A percentile compares a stretch with the other conserved stretches of the same genome.
These are phyloP conservation scores for Lophius americanus DNA, from an alignment of 2,797 vertebrate genomes.

Conservation along the genomic window DNA sequence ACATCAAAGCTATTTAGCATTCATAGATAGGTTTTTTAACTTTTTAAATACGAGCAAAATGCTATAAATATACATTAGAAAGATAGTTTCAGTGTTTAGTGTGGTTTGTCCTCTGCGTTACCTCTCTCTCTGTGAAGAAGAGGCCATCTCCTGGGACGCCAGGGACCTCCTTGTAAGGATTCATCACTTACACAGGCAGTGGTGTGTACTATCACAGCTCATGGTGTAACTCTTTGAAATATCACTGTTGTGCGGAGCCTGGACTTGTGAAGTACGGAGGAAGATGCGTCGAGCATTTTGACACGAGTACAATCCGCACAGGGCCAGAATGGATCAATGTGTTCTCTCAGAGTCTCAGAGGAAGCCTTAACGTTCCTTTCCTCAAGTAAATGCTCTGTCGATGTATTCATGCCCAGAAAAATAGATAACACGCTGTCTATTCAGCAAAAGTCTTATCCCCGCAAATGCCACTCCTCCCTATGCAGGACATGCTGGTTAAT, in stretches of 20 bases:
- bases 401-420: slow-evolving; percentile 36
- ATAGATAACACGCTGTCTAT: not conserved
- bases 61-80: slow-evolving; percentile 79
- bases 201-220: slow-evolving; percentile 75
- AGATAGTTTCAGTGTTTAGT: slow-evolving; percentile 44
- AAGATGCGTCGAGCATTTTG: slow-evolving; percentile 73
- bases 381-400: slow-evolving; percentile 28
- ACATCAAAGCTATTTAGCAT: slow-evolving; percentile 70
- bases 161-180: slow-evolving; percentile 77
- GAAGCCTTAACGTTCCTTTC: slow-evolving; percentile 55
- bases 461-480: slow-evolving; percentile 9
- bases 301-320: slow-evolving; percentile 69
- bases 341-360: slow-evolving; percentile 53
- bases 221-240: slow-evolving; percentile 77
- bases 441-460: not conserved
- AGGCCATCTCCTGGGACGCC: slow-evolving; percentile 76
- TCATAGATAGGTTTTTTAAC: slow-evolving; percentile 68
- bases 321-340: slow-evolving; percentile 52
- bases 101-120: slow-evolving; percentile 75
- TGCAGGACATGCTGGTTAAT: not conserved
- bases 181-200: slow-evolving; percentile 73
- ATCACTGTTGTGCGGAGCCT: slow-evolving; percentile 64
- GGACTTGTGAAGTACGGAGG: slow-evolving; percentile 68
- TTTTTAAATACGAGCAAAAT: slow-evolving; percentile 67
- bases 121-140: slow-evolving; percentile 66